A percentile compares a stretch with the other conserved stretches of the same genome.
phyloP scores from a whole-genome alignment of 2,113 vertebrate genomes.

The Heterochromis multidens region DNA sequence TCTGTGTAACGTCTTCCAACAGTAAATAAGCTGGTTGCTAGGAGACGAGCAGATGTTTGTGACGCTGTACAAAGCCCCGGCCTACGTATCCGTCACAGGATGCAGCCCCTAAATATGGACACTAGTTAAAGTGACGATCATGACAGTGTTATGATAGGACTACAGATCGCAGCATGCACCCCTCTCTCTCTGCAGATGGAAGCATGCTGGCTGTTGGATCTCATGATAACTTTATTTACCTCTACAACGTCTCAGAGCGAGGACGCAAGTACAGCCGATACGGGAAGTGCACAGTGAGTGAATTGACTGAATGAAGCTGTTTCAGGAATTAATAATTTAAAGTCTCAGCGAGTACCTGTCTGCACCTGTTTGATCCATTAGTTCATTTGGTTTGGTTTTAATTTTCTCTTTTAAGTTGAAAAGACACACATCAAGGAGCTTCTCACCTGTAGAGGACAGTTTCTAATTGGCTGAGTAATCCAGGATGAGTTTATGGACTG shows the following conservation, averaged over 20 bases:
- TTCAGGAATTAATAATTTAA: too few relatives aligned
- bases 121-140: not conserved
- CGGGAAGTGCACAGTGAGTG: constrained; percentile 88
- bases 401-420: too few relatives aligned
- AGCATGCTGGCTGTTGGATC: constrained; percentile 93
- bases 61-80: not conserved
- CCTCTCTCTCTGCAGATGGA: constrained; percentile 80
- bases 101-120: not conserved
- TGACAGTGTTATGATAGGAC: not conserved
- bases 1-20: not conserved
- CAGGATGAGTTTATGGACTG: too few relatives aligned
- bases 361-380: not conserved
- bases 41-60: not conserved
- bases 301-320: not conserved
- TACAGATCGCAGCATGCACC: constrained; percentile 2
- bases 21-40: not conserved
- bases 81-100: not conserved
- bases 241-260: constrained; percentile 91
- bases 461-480: not conserved
- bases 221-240: constrained; percentile 99
- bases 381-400: not conserved
- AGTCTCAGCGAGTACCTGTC: not conserved
- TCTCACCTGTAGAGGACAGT: too few relatives aligned
- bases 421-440: too few relatives aligned
- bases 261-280: constrained; percentile 95